Percentiles rank a stretch among this genome's conserved stretches.
Evolutionary conservation across 2,888 invertebrate species (phyloP).

Genomic region (Invenusta paracnida): DNA sequence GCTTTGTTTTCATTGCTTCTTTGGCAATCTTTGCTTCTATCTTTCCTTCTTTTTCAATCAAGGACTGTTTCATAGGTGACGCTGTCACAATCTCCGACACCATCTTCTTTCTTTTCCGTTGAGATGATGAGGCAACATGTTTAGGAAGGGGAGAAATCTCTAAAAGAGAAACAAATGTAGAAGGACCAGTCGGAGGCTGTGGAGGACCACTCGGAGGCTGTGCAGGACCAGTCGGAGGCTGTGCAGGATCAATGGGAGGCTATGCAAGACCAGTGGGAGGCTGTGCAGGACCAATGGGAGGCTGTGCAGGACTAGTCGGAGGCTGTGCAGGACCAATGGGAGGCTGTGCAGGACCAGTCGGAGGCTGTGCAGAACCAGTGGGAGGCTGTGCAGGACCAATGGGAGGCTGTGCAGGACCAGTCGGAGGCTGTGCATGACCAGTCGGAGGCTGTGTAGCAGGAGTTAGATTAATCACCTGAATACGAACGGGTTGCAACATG

Average conservation of each 20-base stretch:
- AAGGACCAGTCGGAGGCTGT: background rate
- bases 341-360: background rate
- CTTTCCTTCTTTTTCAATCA: background rate
- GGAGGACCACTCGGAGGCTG: background rate
- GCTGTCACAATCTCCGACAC: constrained; percentile 19
- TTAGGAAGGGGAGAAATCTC: constrained; percentile 22
- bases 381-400: background rate
- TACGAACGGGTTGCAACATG: background rate
- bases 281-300: too few relatives aligned
- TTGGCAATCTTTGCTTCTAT: background rate
- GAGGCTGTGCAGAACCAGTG: background rate
- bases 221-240: background rate
- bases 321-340: background rate
- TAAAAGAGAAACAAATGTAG: background rate
- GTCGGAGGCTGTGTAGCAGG: background rate
- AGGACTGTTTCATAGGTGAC: background rate
- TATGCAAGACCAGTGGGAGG: background rate
- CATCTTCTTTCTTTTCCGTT: constrained; percentile 16
- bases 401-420: background rate
- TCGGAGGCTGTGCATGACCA: constrained; percentile 5
- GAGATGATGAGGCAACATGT: constrained; percentile 21
- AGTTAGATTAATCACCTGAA: background rate
- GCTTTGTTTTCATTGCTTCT: constrained; percentile 18
- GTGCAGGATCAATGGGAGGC: background rate
- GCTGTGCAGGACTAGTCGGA: background rate